A percentile compares a stretch with the other conserved stretches of the same genome.
Evolutionary conservation across 1,140 invertebrate species (phyloP).

Genomic region (Capitella teleta): DNA sequence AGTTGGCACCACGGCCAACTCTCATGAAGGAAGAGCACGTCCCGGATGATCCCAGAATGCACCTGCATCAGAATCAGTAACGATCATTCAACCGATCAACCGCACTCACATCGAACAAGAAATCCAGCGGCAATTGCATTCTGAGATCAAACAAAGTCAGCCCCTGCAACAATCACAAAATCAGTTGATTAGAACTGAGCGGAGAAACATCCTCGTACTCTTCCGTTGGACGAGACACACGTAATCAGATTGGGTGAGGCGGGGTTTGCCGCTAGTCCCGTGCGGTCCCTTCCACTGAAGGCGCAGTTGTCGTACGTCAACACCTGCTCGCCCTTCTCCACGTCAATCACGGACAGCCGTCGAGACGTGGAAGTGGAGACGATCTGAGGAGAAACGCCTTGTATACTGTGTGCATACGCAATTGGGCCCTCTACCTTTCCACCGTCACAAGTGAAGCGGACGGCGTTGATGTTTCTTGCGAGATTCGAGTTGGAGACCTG

Average conservation of each 20-base stretch:
- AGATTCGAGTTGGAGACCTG: conserved; percentile 41
- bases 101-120: conserved; percentile 44
- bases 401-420: no score
- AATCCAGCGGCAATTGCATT: conserved; percentile 46
- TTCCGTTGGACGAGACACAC: conserved; percentile 45
- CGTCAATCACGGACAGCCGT: conserved; percentile 44
- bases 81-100: background rate
- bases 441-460: conserved; percentile 45
- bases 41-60: conserved; percentile 41
- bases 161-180: background rate
- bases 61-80: conserved; percentile 29
- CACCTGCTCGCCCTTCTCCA: conserved; percentile 44
- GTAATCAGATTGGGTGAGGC: conserved; percentile 44
- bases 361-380: conserved; percentile 44
- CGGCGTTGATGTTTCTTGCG: conserved; percentile 43
- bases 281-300: conserved; percentile 43
- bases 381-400: conserved; percentile 28
- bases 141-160: conserved; percentile 40
- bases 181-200: background rate
- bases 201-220: conserved; percentile 16
- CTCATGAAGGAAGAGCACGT: conserved; percentile 43
- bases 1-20: conserved; percentile 45
- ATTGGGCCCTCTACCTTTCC: conserved; percentile 30
- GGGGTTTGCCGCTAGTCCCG: conserved; percentile 46
- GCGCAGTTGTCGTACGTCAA: conserved; percentile 47